Conservation (phyloP, 2,113 vertebrate species). For the Sebastes fasciatus region DNA sequence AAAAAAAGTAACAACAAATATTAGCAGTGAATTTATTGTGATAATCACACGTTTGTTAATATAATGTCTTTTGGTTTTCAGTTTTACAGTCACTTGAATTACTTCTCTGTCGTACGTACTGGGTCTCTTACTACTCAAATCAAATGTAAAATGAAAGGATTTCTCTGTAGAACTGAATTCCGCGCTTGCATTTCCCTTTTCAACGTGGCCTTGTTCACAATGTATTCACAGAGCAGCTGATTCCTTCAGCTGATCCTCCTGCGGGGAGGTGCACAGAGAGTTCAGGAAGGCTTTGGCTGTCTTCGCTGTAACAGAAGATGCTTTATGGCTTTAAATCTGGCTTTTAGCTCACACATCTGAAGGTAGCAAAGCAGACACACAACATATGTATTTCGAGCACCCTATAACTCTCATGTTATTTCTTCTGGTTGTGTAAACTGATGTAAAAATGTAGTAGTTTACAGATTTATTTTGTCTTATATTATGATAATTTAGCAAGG, state of each 20-base stretch:
- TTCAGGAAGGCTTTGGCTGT: not conserved
- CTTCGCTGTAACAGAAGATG: not conserved
- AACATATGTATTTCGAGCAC: not conserved
- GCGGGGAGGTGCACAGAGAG: not conserved
- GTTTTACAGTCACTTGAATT: not conserved
- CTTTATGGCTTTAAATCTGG: constrained; percentile 1
- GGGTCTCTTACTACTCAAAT: not conserved
- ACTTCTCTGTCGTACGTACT: too few relatives aligned
- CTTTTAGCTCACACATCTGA: not conserved
- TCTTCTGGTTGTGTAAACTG: not conserved
- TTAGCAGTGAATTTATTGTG: not conserved
- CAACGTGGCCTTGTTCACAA: not conserved
- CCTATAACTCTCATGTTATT: not conserved
- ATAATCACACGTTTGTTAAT: not conserved
- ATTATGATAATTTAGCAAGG: not conserved
- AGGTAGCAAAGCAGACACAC: not conserved
- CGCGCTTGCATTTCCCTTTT: not conserved
- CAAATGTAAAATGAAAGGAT: not conserved
- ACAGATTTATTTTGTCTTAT: not conserved
- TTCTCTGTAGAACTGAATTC: not conserved
- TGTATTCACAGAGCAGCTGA: constrained; percentile 4
- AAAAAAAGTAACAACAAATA: not conserved
- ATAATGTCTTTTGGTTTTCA: not conserved
- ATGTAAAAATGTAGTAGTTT: not conserved
- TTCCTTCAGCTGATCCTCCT: not conserved